Conservation (phyloP, 2,888 invertebrate species). For the Hedya salicella region DNA sequence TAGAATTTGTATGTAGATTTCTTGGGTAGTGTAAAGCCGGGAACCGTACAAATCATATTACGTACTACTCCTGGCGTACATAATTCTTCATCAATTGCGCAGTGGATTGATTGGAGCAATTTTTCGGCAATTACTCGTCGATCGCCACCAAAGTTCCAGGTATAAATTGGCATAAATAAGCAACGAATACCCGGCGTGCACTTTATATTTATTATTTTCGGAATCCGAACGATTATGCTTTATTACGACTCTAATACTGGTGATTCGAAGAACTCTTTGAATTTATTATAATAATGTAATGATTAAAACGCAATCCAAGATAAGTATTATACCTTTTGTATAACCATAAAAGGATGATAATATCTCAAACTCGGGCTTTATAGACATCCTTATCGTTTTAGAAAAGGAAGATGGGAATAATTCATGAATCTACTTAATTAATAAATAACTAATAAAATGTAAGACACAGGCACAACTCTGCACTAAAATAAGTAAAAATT, state of each 20-base stretch:
- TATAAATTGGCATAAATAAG: slow-evolving; percentile 64
- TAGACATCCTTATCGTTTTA: too few relatives aligned
- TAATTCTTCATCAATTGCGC: slow-evolving; percentile 51
- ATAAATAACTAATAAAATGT: too few relatives aligned
- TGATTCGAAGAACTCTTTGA: slow-evolving; percentile 29
- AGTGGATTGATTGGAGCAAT: slow-evolving; percentile 55
- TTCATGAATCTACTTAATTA: too few relatives aligned
- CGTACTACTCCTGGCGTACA: slow-evolving; percentile 43
- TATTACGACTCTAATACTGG: slow-evolving; percentile 40
- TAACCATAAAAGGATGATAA: too few relatives aligned
- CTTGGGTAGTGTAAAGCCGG: neutral
- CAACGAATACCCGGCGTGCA: slow-evolving; percentile 54
- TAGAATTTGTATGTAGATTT: neutral
- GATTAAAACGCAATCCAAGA: neutral
- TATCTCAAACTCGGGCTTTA: too few relatives aligned
- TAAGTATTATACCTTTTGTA: too few relatives aligned
- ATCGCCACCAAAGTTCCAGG: slow-evolving; percentile 59
- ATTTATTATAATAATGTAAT: slow-evolving; percentile 13
- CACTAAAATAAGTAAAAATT: too few relatives aligned
- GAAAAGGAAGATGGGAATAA: too few relatives aligned
- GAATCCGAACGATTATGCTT: slow-evolving; percentile 37
- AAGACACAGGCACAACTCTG: too few relatives aligned
- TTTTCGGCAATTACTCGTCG: slow-evolving; percentile 59
- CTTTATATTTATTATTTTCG: slow-evolving; percentile 43
- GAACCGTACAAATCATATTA: neutral